Evolutionary conservation across 2,113 vertebrate genomes (phyloP), one percentile per base, ranked within the genome.

Genomic region (Procapra przewalskii): DNA sequence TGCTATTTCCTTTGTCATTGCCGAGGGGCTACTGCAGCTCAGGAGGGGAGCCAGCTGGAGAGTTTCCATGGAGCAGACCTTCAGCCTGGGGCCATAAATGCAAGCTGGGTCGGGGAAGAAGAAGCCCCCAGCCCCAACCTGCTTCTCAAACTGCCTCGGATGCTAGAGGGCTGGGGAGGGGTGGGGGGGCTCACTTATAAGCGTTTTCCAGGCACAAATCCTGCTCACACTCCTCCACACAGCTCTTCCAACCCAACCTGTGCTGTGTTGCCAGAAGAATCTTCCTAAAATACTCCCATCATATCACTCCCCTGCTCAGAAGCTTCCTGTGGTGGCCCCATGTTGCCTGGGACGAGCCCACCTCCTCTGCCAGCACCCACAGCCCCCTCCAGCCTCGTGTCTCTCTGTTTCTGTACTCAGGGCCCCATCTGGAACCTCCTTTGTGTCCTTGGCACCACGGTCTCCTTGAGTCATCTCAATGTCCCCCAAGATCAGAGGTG

Each of bases 251-350:
- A 27, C 60, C 82, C 97, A 97, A 96, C 97, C 97, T 94, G 85
- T 43, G 12, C 91, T 52, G 84, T 29, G 52, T 45, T 94, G 95
- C 97, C 96, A 98, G 94, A 96, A 96, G 96, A 96, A 88, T 59
- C 92, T 97, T 97, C 97, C 92, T 40, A 96, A 98, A 98, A 98
- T 97, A 97, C 93, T n/a, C 43, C 45, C 27, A 33, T 17, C 80
- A 19, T 12, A 40, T 59, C 90, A 36, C 91, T 91, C 36, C 84
- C 54, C 88, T 80, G 92, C 94, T 81, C 54, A 23, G 97, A 88
- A 64, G 31, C 85, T 92, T 87, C 88, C 93, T 50, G 71, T 75
- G 1, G 57, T 45, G 88, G 91, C 96, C 96, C 96, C 88, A 4
- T 7, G 0, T 84, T 9, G 57, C 95, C 95, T 60, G 80, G 29